A percentile compares a stretch with the other conserved stretches of the same genome.
Evolutionary conservation across 2,797 vertebrate genomes (phyloP).

Genomic region (Phataginus tetradactyla): DNA sequence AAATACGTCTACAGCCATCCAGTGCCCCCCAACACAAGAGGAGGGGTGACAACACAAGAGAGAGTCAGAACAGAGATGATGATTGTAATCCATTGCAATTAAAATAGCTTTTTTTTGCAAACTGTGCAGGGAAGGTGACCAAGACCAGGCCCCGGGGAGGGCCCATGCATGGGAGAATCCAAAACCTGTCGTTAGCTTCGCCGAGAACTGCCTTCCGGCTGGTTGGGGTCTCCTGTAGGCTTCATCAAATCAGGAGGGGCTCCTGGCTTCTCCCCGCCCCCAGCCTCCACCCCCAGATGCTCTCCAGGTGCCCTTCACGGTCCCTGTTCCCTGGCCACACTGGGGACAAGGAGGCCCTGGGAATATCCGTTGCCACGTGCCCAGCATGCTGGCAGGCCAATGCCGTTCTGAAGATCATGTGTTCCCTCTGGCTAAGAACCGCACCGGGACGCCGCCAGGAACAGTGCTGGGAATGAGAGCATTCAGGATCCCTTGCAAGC

Average conservation of each 20-base stretch:
- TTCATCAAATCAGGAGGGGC: background rate
- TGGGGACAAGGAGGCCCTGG: background rate
- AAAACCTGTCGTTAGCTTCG: fast-evolving
- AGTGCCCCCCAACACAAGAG: fast-evolving
- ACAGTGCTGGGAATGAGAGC: fast-evolving
- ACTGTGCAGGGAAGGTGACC: fast-evolving
- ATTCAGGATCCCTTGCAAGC: fast-evolving
- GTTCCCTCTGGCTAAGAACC: background rate
- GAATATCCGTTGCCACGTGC: fast-evolving
- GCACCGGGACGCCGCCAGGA: background rate
- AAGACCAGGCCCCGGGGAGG: fast-evolving
- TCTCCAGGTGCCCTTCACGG: background rate
- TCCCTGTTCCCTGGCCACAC: background rate
- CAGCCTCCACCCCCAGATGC: background rate
- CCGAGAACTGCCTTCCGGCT: fast-evolving
- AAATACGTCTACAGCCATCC: fast-evolving
- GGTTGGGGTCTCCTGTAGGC: background rate
- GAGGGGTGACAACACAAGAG: background rate
- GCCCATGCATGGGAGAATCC: fast-evolving
- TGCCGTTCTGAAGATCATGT: fast-evolving
- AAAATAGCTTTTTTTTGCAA: no score
- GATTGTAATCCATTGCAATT: fast-evolving
- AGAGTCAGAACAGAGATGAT: fast-evolving
- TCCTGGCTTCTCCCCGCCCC: background rate
- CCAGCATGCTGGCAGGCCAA: background rate